A percentile compares a stretch with the other conserved stretches of the same genome.
These are phyloP conservation scores for Calyptomena viridis DNA, from an alignment of 2,113 vertebrate genomes.

Conservation along the genomic window DNA sequence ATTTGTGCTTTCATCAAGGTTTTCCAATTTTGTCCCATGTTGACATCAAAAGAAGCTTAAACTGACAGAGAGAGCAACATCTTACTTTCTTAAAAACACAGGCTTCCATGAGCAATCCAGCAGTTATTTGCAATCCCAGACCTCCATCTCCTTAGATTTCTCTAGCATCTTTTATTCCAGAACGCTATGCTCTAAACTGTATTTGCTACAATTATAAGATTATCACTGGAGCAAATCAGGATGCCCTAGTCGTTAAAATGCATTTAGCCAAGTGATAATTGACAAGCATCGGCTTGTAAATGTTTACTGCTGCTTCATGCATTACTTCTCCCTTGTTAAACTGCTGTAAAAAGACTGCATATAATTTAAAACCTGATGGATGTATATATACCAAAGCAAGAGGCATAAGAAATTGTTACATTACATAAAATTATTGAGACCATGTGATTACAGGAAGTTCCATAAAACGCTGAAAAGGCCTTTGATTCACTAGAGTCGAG, in stretches of 20 bases:
- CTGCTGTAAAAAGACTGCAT: neutral
- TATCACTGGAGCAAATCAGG: neutral
- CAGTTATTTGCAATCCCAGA: neutral
- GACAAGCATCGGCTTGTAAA: neutral
- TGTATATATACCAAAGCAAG: neutral
- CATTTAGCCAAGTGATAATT: constrained; percentile 29
- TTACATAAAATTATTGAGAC: neutral
- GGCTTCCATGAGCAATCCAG: neutral
- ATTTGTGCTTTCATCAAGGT: neutral
- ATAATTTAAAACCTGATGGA: constrained; percentile 8
- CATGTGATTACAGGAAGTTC: neutral
- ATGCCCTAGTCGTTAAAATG: constrained; percentile 1
- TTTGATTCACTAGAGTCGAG: neutral
- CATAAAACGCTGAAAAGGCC: neutral
- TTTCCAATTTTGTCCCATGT: neutral
- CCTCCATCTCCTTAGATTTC: neutral
- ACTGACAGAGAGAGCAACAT: neutral
- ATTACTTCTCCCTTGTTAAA: constrained; percentile 6
- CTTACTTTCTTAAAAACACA: neutral
- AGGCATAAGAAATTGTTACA: neutral
- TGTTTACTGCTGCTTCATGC: neutral
- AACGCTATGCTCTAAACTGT: neutral
- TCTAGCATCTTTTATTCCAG: neutral
- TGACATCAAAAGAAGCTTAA: neutral
- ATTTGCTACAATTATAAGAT: neutral